A percentile compares a stretch with the other conserved stretches of the same genome.
Evolutionary conservation across 1,140 invertebrate genomes (phyloP).

Genomic region (Ceratina japonica): DNA sequence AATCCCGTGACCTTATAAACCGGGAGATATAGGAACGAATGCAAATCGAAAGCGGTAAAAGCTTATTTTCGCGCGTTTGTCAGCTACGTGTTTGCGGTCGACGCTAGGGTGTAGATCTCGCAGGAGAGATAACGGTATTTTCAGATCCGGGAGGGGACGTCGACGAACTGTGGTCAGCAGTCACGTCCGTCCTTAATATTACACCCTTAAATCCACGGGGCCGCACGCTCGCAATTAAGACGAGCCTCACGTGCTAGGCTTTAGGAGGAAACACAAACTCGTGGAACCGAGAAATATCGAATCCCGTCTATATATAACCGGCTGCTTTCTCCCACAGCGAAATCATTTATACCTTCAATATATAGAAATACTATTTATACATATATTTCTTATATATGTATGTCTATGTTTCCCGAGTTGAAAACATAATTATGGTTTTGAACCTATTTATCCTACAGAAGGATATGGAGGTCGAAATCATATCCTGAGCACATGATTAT

Average conservation of each 20-base stretch:
- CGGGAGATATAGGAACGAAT: constrained; percentile 27
- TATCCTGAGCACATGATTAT: no score
- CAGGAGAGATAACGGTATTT: constrained; percentile 50
- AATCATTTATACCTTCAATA: no score
- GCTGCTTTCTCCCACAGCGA: not conserved
- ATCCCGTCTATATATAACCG: constrained; percentile 30
- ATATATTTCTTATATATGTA: no score
- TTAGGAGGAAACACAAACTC: constrained; percentile 48
- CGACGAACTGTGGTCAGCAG: constrained; percentile 63
- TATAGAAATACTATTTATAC: not conserved
- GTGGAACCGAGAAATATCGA: constrained; percentile 36
- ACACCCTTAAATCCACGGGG: constrained; percentile 62
- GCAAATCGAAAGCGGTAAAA: constrained; percentile 45
- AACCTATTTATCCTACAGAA: no score
- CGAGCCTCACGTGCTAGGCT: constrained; percentile 57
- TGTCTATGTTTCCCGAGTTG: no score
- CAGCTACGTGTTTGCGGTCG: constrained; percentile 56
- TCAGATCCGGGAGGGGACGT: constrained; percentile 50
- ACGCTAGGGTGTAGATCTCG: constrained; percentile 57
- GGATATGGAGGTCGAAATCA: no score
- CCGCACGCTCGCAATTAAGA: constrained; percentile 62
- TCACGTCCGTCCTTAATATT: constrained; percentile 69
- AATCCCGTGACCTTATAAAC: not conserved
- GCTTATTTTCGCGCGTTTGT: constrained; percentile 57
- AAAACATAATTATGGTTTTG: no score